Conservation (phyloP, 2,113 vertebrate species). For the Platycercus adscitus region DNA sequence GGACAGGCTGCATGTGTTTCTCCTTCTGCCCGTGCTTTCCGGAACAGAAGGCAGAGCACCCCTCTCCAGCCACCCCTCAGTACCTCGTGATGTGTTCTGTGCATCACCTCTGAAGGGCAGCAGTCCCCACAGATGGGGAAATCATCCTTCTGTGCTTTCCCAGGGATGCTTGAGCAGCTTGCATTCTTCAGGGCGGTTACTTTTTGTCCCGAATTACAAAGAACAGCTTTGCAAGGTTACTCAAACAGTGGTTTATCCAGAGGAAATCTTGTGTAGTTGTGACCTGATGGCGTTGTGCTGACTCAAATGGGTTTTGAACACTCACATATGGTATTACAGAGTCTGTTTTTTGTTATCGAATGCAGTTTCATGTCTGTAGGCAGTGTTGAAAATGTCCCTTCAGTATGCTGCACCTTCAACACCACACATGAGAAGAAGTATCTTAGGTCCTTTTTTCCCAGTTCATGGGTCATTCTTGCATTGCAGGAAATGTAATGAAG, state of each 20-base stretch:
- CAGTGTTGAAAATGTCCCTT: neutral
- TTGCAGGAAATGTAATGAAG: fast-evolving
- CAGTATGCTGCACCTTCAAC: neutral
- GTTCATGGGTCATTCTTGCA: neutral
- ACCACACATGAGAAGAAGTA: neutral
- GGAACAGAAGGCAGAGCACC: neutral
- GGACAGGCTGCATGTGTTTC: neutral
- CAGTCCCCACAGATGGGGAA: neutral
- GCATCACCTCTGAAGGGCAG: neutral
- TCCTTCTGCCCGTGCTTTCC: neutral
- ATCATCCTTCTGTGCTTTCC: neutral
- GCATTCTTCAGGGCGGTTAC: neutral
- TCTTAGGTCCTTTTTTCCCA: neutral
- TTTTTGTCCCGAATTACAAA: neutral
- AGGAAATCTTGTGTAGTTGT: neutral
- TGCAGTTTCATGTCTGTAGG: neutral
- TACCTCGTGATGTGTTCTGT: neutral
- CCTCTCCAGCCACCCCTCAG: fast-evolving
- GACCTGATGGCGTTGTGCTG: neutral
- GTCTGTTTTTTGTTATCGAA: neutral
- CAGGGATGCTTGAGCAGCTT: neutral
- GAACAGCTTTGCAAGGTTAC: neutral
- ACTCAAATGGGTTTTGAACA: neutral
- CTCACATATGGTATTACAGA: neutral
- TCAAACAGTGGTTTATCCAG: neutral